A percentile compares a stretch with the other conserved stretches of the same genome.
phyloP scores from a whole-genome alignment of 2,113 vertebrate species.

The Rhabdomys dilectus region DNA sequence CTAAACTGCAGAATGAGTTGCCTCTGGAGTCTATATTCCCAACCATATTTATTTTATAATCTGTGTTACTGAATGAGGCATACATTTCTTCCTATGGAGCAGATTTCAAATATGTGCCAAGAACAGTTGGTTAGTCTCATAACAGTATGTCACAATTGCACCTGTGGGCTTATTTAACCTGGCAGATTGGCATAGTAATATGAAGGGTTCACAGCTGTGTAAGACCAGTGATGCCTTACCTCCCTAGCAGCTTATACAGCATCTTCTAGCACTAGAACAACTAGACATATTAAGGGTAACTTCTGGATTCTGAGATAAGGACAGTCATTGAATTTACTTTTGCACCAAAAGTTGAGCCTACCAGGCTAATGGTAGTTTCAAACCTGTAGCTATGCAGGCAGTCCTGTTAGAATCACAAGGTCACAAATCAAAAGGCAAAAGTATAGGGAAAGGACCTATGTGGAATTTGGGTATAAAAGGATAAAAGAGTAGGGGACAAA shows the following conservation, averaged over 20 bases:
- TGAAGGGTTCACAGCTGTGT: too few relatives aligned
- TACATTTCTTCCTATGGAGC: neutral
- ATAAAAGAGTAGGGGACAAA: accelerated
- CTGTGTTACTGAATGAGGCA: neutral
- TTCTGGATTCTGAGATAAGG: neutral
- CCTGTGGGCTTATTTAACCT: neutral
- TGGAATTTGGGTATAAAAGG: neutral
- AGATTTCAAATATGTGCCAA: neutral
- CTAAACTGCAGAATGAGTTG: neutral
- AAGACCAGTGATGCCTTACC: neutral
- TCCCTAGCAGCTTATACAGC: too few relatives aligned
- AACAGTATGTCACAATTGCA: too few relatives aligned
- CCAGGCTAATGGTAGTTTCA: neutral
- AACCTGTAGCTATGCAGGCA: neutral
- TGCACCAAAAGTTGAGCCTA: neutral
- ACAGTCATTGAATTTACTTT: too few relatives aligned
- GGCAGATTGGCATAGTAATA: neutral
- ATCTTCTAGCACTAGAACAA: too few relatives aligned
- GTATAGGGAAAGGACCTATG: neutral
- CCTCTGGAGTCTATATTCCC: neutral
- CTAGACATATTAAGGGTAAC: too few relatives aligned
- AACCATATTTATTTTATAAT: neutral
- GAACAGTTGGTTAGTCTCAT: neutral
- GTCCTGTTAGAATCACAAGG: too few relatives aligned
- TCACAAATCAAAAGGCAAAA: neutral